Percentiles rank a stretch among this genome's conserved stretches.
These are phyloP conservation scores for Scaptomyza tumidula DNA, from an alignment of 2,888 invertebrate genomes.

Conservation along the genomic window DNA sequence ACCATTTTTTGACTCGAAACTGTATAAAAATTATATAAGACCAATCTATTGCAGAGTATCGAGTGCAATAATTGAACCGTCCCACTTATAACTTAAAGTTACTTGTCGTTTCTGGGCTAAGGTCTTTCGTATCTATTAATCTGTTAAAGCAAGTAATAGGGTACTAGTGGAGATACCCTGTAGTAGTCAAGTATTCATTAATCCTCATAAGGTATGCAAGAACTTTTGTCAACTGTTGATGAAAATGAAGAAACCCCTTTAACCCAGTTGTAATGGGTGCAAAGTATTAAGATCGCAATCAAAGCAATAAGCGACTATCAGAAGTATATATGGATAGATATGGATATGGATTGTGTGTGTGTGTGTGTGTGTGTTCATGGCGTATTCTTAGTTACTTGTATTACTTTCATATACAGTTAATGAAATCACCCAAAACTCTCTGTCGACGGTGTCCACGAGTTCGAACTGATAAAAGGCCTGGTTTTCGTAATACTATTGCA, in stretches of 20 bases:
- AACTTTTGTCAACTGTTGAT: no score
- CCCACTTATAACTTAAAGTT: conserved; percentile 18
- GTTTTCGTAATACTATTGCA: conserved; percentile 57
- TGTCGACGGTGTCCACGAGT: conserved; percentile 1
- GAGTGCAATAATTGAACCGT: conserved; percentile 1
- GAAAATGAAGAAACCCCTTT: no score
- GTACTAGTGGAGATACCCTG: neutral
- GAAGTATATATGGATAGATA: conserved; percentile 1
- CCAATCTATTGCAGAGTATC: conserved; percentile 1
- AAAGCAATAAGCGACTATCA: conserved; percentile 13
- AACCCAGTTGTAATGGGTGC: neutral
- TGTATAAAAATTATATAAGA: neutral
- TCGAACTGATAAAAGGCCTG: conserved; percentile 43
- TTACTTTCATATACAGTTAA: conserved; percentile 38
- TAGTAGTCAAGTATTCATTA: neutral
- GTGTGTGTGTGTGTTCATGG: no score
- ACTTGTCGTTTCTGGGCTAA: conserved; percentile 33
- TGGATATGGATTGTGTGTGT: no score
- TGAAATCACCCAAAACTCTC: conserved; percentile 36
- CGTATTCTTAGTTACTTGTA: conserved; percentile 40
- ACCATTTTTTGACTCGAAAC: conserved; percentile 9
- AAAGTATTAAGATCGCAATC: conserved; percentile 1
- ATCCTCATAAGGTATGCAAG: neutral
- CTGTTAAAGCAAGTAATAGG: conserved; percentile 37
- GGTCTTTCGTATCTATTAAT: conserved; percentile 47